Percentiles rank a stretch among this genome's conserved stretches.
Evolutionary conservation across 2,888 invertebrate species (phyloP).

Genomic region (Mythimna albipuncta): DNA sequence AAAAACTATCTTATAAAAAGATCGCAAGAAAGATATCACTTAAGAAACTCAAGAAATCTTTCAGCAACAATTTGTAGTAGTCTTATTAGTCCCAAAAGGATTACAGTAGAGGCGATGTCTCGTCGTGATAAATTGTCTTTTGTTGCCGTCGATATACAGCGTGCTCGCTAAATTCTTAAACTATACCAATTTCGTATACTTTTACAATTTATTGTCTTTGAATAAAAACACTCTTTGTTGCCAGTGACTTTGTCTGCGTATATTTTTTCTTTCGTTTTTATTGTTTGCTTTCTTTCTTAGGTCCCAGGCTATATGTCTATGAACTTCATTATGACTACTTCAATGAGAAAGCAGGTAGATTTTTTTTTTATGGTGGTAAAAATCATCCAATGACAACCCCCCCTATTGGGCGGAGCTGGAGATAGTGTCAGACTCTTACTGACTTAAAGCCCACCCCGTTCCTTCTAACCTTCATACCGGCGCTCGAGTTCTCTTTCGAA

Average conservation of each 20-base stretch:
- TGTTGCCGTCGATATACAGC: constrained; percentile 29
- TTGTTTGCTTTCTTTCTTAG: no score
- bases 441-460: no score
- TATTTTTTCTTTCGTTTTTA: background rate
- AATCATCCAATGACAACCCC: no score
- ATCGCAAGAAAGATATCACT: constrained; percentile 41
- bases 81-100: constrained; percentile 60
- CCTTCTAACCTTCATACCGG: no score
- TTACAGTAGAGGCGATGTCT: constrained; percentile 50
- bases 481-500: no score
- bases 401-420: no score
- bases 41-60: constrained; percentile 38
- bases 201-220: background rate
- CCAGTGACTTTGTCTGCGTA: background rate
- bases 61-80: constrained; percentile 46
- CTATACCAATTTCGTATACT: background rate
- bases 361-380: no score
- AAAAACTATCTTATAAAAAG: constrained; percentile 5
- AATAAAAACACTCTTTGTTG: background rate
- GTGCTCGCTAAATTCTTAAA: constrained; percentile 11
- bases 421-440: no score
- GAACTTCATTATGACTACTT: no score
- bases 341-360: no score
- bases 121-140: constrained; percentile 52
- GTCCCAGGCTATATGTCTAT: no score